phyloP scores from a whole-genome alignment of 2,113 vertebrate species.

The Dolichallabes microphthalmus region DNA sequence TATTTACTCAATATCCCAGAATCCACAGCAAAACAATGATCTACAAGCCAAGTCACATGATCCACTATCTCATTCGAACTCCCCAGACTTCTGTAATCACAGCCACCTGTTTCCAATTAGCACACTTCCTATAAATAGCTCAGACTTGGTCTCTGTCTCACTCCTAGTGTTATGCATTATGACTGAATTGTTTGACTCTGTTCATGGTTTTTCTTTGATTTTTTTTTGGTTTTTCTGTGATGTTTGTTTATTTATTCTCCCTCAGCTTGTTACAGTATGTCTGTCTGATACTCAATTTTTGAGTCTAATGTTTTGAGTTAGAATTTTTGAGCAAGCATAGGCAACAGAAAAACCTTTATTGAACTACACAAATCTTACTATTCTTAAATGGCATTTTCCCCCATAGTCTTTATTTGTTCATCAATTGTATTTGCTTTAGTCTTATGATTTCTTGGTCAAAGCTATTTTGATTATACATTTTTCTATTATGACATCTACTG shows the following conservation, averaged over 20 bases:
- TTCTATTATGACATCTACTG: not conserved
- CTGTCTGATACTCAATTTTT: not conserved
- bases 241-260: too few relatives aligned
- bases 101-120: not conserved
- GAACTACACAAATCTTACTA: not conserved
- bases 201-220: not conserved
- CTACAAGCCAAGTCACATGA: not conserved
- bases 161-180: not conserved
- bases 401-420: not conserved
- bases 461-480: not conserved
- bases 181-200: not conserved
- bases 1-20: too few relatives aligned
- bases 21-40: too few relatives aligned
- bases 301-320: too few relatives aligned
- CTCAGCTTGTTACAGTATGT: not conserved
- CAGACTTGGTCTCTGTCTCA: not conserved
- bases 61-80: not conserved
- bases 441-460: not conserved
- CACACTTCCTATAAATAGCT: not conserved
- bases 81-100: not conserved
- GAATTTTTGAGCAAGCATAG: too few relatives aligned
- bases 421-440: not conserved
- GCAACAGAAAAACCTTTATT: not conserved
- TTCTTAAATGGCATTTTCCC: not conserved
- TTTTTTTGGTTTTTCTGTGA: not conserved